A percentile compares a stretch with the other conserved stretches of the same genome.
phyloP scores from a whole-genome alignment of 2,888 invertebrate species.

The Eustalomyia histrio region DNA sequence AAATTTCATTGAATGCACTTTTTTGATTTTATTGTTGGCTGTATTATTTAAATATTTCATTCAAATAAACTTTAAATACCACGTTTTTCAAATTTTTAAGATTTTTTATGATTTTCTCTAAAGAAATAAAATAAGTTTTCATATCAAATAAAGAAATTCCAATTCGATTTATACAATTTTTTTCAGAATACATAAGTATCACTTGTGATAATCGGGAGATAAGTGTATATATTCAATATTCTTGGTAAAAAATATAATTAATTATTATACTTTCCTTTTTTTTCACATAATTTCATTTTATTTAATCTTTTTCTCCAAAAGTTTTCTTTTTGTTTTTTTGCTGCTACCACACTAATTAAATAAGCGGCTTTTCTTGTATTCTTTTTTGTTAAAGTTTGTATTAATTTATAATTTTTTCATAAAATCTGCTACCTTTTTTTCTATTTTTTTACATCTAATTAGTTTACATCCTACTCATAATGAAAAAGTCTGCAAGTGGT shows the following conservation, averaged over 20 bases:
- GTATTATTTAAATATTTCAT: too few relatives aligned
- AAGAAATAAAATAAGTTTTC: too few relatives aligned
- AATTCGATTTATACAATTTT: too few relatives aligned
- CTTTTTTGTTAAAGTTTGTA: constrained; percentile 8
- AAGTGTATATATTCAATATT: too few relatives aligned
- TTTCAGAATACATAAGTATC: too few relatives aligned
- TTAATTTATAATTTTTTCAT: constrained; percentile 19
- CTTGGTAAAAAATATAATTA: neutral
- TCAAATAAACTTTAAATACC: too few relatives aligned
- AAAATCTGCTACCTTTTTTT: constrained; percentile 20
- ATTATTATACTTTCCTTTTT: neutral
- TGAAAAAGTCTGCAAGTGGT: constrained; percentile 6
- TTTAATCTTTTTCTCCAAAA: neutral
- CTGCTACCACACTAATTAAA: constrained; percentile 37
- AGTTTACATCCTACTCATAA: constrained; percentile 26
- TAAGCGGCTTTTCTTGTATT: constrained; percentile 29
- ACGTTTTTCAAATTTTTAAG: too few relatives aligned
- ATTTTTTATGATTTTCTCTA: too few relatives aligned
- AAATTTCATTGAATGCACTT: too few relatives aligned
- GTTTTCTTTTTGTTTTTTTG: neutral
- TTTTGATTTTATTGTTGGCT: too few relatives aligned
- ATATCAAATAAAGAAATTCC: too few relatives aligned
- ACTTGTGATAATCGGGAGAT: too few relatives aligned
- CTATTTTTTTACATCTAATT: constrained; percentile 42
- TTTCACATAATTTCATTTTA: neutral